These are phyloP conservation scores for Caenorhabditis tropicalis DNA, from an alignment of 1,140 invertebrate genomes.

Conservation along the genomic window DNA sequence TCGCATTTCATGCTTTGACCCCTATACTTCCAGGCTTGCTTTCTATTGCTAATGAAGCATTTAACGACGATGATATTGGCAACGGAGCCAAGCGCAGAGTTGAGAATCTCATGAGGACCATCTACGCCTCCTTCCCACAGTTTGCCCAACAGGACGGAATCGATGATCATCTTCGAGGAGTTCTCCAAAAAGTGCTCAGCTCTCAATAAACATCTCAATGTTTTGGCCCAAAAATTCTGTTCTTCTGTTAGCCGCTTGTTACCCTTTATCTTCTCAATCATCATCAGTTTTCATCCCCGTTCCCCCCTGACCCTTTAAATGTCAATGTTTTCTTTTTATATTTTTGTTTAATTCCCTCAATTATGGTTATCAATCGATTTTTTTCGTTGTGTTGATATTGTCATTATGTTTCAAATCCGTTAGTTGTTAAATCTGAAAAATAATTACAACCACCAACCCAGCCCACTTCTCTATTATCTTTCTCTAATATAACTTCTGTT, in stretches of 20 bases:
- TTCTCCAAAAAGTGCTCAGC: neutral
- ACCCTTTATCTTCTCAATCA: constrained; percentile 1
- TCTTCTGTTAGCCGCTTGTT: neutral
- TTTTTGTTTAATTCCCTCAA: neutral
- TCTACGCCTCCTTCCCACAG: constrained; percentile 34
- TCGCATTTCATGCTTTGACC: neutral
- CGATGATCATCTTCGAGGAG: neutral
- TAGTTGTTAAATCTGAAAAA: constrained; percentile 1
- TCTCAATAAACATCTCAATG: neutral
- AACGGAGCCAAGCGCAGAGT: neutral
- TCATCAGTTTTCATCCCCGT: neutral
- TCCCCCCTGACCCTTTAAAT: neutral
- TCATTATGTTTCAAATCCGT: constrained; percentile 8
- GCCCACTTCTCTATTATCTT: neutral
- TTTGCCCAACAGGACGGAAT: constrained; percentile 11
- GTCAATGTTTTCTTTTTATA: neutral
- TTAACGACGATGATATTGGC: constrained; percentile 6
- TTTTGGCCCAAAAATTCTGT: neutral
- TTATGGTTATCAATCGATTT: neutral
- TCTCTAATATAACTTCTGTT: neutral
- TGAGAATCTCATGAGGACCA: neutral
- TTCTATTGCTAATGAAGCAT: constrained; percentile 14
- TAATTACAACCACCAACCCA: neutral
- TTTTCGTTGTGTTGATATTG: constrained; percentile 34
- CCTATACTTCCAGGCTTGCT: neutral